phyloP scores from a whole-genome alignment of 2,888 invertebrate species.

The Baccha elongata region DNA sequence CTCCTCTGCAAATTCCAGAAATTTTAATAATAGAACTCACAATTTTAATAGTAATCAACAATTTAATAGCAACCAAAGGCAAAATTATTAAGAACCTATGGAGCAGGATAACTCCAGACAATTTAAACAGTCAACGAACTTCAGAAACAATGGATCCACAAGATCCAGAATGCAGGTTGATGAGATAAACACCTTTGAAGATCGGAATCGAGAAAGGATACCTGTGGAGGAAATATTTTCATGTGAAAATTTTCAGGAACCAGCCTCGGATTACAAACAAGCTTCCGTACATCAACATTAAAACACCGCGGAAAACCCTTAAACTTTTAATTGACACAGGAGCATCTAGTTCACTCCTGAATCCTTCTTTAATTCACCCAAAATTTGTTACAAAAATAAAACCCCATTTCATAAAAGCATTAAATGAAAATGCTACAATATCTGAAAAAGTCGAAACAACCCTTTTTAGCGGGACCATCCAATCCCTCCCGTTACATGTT shows the following conservation, averaged over 20 bases:
- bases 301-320: background rate
- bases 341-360: no score
- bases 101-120: background rate
- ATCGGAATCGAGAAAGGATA: background rate
- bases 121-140: background rate
- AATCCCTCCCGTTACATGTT: no score
- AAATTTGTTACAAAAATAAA: no score
- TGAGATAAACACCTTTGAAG: slow-evolving; percentile 1
- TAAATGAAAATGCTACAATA: background rate
- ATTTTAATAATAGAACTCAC: no score
- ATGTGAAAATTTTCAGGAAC: background rate
- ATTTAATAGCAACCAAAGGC: no score
- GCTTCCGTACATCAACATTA: background rate
- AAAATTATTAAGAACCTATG: no score
- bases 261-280: no score
- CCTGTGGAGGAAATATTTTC: background rate
- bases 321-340: no score
- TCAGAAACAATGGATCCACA: background rate
- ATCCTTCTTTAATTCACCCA: no score
- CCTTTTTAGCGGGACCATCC: no score
- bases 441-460: slow-evolving; percentile 4
- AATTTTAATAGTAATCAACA: no score
- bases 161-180: slow-evolving; percentile 10
- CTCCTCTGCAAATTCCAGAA: no score
- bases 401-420: background rate